A percentile compares a stretch with the other conserved stretches of the same genome.
Evolutionary conservation across 2,888 invertebrate genomes (phyloP).

Genomic region (Palloptera scutellata): DNA sequence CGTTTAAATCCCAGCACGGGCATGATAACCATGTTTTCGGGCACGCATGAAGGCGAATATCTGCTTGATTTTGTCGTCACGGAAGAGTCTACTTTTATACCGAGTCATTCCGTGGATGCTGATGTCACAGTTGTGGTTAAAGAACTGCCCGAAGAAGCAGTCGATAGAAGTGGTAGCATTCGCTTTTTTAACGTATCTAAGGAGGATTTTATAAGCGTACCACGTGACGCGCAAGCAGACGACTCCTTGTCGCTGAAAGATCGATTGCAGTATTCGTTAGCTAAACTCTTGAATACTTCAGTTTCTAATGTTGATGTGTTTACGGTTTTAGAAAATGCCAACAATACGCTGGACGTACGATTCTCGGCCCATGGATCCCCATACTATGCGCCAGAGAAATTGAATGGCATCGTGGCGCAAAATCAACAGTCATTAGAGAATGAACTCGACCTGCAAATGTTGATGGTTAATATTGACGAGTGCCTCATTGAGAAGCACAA

Average conservation of each 20-base stretch:
- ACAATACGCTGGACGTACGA: slow-evolving; percentile 79
- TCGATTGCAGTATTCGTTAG: slow-evolving; percentile 67
- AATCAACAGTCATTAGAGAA: slow-evolving; percentile 77
- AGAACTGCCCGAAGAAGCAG: slow-evolving; percentile 89
- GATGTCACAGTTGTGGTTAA: slow-evolving; percentile 87
- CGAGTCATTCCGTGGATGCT: slow-evolving; percentile 78
- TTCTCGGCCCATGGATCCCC: slow-evolving; percentile 95
- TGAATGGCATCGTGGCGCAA: slow-evolving; percentile 84
- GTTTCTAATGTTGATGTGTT: slow-evolving; percentile 90
- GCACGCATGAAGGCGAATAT: slow-evolving; percentile 80
- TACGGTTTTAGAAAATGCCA: slow-evolving; percentile 79
- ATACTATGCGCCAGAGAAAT: slow-evolving; percentile 85
- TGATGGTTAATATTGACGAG: slow-evolving; percentile 92
- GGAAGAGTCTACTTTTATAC: slow-evolving; percentile 70
- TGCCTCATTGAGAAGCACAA: slow-evolving; percentile 80
- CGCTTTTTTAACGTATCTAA: slow-evolving; percentile 82
- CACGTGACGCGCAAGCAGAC: slow-evolving; percentile 52
- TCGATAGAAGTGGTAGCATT: slow-evolving; percentile 91
- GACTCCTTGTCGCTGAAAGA: slow-evolving; percentile 60
- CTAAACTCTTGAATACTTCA: slow-evolving; percentile 79
- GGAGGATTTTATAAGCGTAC: slow-evolving; percentile 81
- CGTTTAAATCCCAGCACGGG: slow-evolving; percentile 79
- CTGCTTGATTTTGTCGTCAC: slow-evolving; percentile 77
- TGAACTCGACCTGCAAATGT: slow-evolving; percentile 76
- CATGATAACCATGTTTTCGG: slow-evolving; percentile 85